Conservation (phyloP, 2,113 vertebrate genomes). For the Mystacornis crossleyi region DNA sequence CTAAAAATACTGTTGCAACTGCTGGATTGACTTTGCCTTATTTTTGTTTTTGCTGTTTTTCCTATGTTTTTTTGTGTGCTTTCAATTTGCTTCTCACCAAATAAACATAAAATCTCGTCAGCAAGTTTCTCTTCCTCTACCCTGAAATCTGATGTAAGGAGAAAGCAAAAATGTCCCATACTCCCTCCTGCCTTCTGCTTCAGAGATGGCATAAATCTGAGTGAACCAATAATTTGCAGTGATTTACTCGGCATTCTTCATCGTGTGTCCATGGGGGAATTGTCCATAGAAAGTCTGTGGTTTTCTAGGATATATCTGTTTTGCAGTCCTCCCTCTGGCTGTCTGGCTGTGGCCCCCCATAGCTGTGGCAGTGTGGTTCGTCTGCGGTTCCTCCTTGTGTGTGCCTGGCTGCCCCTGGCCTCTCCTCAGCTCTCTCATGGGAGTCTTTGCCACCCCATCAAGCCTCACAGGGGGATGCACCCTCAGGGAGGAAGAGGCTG, state of each 20-base stretch:
- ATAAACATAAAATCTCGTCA: conserved; percentile 28
- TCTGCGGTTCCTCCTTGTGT: background rate
- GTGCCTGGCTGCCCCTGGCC: background rate
- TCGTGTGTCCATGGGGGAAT: rapidly evolving
- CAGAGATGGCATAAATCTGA: background rate
- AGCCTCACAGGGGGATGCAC: background rate
- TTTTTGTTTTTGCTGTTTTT: background rate
- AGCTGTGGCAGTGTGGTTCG: background rate
- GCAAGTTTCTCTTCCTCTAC: background rate
- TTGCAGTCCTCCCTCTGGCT: background rate
- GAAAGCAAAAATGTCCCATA: background rate
- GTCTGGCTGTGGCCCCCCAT: background rate
- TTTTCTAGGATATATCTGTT: background rate
- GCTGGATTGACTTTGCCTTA: background rate
- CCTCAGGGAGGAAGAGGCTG: background rate
- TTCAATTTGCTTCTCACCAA: conserved; percentile 36
- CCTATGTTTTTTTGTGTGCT: background rate
- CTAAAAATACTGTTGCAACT: background rate
- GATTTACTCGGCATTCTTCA: background rate
- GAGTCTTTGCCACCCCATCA: background rate
- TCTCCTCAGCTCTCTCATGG: rapidly evolving
- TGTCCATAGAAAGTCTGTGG: background rate
- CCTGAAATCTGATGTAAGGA: background rate
- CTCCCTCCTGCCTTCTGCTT: background rate
- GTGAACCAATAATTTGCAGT: background rate